Evolutionary conservation across 2,113 vertebrate species (phyloP), one percentile per base, ranked within the genome.

Genomic region (Xenopus laevis): DNA sequence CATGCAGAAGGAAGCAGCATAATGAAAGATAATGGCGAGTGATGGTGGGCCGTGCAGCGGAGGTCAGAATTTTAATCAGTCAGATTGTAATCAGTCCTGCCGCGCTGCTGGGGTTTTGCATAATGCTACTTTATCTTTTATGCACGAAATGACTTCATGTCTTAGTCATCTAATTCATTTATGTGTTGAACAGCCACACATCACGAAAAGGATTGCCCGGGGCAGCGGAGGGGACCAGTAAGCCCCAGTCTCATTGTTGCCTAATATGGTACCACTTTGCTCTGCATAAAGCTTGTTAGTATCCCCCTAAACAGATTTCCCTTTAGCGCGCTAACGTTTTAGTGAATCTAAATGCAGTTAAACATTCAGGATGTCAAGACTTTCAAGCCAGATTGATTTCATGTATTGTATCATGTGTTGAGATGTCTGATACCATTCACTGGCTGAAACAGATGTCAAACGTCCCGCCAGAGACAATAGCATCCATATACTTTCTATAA

Each of bases 131-230:
- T 57, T 69, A 69, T 69, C 58, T 76, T 13, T 61, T 63, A 47
- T 45, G 27, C 16, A 69, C 33, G 23, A 52, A 20, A 69, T 68
- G 58, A 76, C 66, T 63, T 76, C 73, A 75, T 75, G 66, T 55
- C 17, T 18, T 68, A 68, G 65, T 52, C 61, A 61, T 62, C 58
- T 75, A 47, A 68, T 75, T 62, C 73, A 68, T 27, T 65, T 33
- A 44, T 17, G 50, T 60, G 30, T n/a, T 58, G 33, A 73, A 59
- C 66, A 55, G 46, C 65, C 65, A 53, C 50, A 63, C 33, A 62
- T 69, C 66, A 47, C 53, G 65, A 27, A 27, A 55, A 62, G 23
- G 57, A 53, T 69, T 61, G 66, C 73, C 16, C 10, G 13, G 40
- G 71, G 71, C 61, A 44, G 15, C 44, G 2, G 17, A 11, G n/a